Percentiles rank a stretch among this genome's conserved stretches.
Evolutionary conservation across 2,113 vertebrate genomes (phyloP).

Genomic region (Megaceryle maxima): DNA sequence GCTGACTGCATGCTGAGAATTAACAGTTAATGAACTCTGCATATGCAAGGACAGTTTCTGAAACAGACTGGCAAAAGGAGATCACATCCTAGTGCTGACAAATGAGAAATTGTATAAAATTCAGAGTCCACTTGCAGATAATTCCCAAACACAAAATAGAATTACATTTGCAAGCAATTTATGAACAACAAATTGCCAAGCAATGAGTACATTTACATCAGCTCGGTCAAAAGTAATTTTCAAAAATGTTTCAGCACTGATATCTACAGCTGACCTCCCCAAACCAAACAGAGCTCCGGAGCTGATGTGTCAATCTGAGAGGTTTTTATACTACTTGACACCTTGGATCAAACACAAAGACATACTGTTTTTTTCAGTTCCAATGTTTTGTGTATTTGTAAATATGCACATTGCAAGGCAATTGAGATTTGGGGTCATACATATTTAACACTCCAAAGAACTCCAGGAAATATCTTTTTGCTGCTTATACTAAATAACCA

Average conservation of each 20-base stretch:
- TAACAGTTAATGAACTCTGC: constrained; percentile 12
- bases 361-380: not conserved
- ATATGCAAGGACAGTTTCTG: not conserved
- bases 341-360: not conserved
- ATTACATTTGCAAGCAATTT: not conserved
- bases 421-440: not conserved
- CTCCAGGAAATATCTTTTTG: not conserved
- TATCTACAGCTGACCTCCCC: not conserved
- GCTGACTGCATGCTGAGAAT: not conserved
- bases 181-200: not conserved
- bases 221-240: not conserved
- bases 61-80: not conserved
- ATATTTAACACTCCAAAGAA: not conserved
- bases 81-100: not conserved
- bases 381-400: not conserved
- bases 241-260: not conserved
- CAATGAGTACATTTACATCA: not conserved
- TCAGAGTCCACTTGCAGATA: not conserved
- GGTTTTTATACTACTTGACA: not conserved
- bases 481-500: not conserved
- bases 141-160: not conserved
- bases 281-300: not conserved
- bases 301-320: not conserved
- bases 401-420: not conserved
- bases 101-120: not conserved